A percentile compares a stretch with the other conserved stretches of the same genome.
Conservation (phyloP, 2,888 invertebrate genomes). For the Molanna angustata region DNA sequence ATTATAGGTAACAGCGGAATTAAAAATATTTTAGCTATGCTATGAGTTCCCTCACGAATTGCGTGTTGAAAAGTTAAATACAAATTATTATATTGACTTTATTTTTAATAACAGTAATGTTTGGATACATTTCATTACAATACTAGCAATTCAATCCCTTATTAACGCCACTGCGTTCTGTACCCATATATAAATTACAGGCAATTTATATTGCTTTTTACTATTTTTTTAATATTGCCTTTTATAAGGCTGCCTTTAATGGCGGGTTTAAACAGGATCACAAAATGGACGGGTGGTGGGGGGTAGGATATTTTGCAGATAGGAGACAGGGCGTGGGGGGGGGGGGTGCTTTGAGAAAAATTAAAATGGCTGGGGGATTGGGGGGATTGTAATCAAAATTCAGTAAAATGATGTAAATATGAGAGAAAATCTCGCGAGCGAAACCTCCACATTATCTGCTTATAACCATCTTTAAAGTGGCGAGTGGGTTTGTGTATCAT, state of each 20-base stretch:
- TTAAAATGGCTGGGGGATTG: background rate
- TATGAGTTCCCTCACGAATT: no score
- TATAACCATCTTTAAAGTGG: no score
- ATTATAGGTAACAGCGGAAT: no score
- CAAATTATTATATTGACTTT: no score
- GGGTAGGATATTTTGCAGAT: constrained; percentile 1
- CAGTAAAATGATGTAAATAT: background rate
- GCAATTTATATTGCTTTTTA: constrained; percentile 34
- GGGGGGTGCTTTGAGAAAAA: constrained; percentile 11
- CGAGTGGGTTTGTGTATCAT: no score
- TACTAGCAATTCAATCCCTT: no score
- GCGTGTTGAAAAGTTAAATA: no score
- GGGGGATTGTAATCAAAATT: constrained; percentile 2
- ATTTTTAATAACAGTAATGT: no score
- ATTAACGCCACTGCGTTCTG: constrained; percentile 28
- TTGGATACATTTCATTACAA: no score
- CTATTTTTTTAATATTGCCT: constrained; percentile 34
- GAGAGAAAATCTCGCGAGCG: background rate
- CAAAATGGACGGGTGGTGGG: constrained; percentile 17
- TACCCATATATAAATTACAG: constrained; percentile 34
- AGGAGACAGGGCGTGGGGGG: constrained; percentile 6
- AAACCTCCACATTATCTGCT: constrained; percentile 2
- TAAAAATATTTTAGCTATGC: no score
- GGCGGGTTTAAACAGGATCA: constrained; percentile 33
- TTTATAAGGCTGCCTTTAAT: constrained; percentile 32